phyloP scores from a whole-genome alignment of 2,888 invertebrate species.

The Polietes domitor region DNA sequence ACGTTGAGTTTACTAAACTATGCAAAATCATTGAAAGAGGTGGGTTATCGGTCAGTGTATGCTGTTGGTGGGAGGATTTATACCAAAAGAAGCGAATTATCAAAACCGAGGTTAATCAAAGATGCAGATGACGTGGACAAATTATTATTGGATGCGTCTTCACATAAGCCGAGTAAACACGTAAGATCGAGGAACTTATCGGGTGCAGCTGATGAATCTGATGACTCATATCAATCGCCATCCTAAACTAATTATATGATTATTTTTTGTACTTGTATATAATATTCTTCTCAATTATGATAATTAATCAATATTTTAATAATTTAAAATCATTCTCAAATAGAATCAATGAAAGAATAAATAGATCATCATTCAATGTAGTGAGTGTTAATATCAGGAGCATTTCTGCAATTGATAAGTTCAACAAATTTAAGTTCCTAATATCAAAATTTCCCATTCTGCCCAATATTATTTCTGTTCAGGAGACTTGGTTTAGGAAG shows the following conservation, averaged over 20 bases:
- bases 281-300: not conserved
- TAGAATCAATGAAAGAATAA: not conserved
- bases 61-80: not conserved
- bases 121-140: not conserved
- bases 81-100: not conserved
- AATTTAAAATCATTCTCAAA: not conserved
- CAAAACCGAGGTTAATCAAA: slow-evolving; percentile 8
- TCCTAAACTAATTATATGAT: no score
- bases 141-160: not conserved
- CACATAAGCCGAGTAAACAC: not conserved
- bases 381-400: not conserved
- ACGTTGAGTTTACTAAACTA: slow-evolving; percentile 5
- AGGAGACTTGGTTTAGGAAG: not conserved
- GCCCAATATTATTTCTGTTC: no score
- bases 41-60: not conserved
- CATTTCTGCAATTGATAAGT: no score
- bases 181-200: not conserved
- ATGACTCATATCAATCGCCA: not conserved
- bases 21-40: slow-evolving; percentile 9
- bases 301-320: not conserved
- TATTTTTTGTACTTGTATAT: not conserved
- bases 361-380: not conserved
- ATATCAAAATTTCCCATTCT: not conserved
- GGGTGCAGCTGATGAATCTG: not conserved
- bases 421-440: not conserved